These are phyloP conservation scores for Aradophagus sp. DNA, from an alignment of 1,140 invertebrate species.

Conservation along the genomic window DNA sequence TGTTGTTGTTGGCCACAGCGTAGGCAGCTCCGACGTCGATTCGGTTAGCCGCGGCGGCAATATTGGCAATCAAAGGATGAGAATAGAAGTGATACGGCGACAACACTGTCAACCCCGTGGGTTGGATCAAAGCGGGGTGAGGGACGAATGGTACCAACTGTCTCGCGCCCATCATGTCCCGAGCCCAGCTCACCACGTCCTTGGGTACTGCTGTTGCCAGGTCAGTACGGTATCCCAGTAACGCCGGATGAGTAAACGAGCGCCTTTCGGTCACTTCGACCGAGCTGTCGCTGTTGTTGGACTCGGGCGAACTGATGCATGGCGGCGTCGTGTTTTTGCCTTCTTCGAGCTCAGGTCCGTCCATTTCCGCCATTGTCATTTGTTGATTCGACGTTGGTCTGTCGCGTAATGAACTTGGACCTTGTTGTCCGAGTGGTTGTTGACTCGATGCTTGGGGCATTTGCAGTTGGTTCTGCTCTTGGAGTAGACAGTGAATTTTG, in stretches of 20 bases:
- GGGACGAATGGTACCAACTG: conserved; percentile 81
- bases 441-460: too few species aligned
- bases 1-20: background rate
- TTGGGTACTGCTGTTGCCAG: conserved; percentile 43
- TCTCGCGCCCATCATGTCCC: conserved; percentile 36
- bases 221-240: conserved; percentile 7
- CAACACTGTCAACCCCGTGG: conserved; percentile 72
- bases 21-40: too few species aligned
- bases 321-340: conserved; percentile 79
- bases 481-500: conserved; percentile 92
- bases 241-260: conserved; percentile 65
- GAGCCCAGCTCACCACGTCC: conserved; percentile 62
- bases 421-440: conserved; percentile 1
- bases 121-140: conserved; percentile 74
- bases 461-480: conserved; percentile 85
- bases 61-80: conserved; percentile 76
- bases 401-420: background rate
- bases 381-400: conserved; percentile 76
- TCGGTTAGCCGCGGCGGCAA: conserved; percentile 4
- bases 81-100: conserved; percentile 70
- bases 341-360: conserved; percentile 79
- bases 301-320: conserved; percentile 84
- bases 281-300: conserved; percentile 84
- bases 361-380: conserved; percentile 73
- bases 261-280: conserved; percentile 78